Percentiles rank a stretch among this genome's conserved stretches.
These are phyloP conservation scores for Arothron firmamentum DNA, from an alignment of 2,113 vertebrate genomes.

Conservation along the genomic window DNA sequence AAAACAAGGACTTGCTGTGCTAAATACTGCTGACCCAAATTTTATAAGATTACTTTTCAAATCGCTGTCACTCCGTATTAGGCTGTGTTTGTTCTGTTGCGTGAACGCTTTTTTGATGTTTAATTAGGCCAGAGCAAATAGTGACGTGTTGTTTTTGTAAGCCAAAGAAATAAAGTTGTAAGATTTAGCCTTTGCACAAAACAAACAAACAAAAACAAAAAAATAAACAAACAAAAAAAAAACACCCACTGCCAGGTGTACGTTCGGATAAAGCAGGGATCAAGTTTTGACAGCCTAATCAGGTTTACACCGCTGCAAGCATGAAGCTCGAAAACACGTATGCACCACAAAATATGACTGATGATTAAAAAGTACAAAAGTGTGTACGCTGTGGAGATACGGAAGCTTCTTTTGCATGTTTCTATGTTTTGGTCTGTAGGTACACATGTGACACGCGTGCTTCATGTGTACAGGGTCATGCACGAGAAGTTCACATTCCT, in stretches of 20 bases:
- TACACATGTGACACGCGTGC: too few relatives aligned
- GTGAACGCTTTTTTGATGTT: too few relatives aligned
- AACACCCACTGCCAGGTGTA: conserved; percentile 23
- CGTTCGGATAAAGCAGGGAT: conserved; percentile 45
- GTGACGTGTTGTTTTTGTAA: too few relatives aligned
- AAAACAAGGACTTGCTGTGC: conserved; percentile 7
- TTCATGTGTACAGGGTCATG: too few relatives aligned
- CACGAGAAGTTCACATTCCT: not conserved
- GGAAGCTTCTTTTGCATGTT: not conserved
- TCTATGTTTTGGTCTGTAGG: conserved; percentile 7
- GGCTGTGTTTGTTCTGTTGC: too few relatives aligned
- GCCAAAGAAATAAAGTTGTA: too few relatives aligned
- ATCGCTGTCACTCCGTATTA: too few relatives aligned
- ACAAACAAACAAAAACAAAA: too few relatives aligned
- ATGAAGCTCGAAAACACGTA: conserved; percentile 25
- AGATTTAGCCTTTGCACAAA: too few relatives aligned
- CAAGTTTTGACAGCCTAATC: conserved; percentile 36
- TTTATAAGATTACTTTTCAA: too few relatives aligned
- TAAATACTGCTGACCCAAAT: conserved; percentile 17
- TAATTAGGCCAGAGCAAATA: too few relatives aligned
- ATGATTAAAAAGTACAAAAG: conserved; percentile 7
- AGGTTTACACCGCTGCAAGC: conserved; percentile 41
- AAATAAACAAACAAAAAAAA: not conserved
- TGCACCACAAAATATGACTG: conserved; percentile 16
- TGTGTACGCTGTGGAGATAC: conserved; percentile 5